Evolutionary conservation across 2,113 vertebrate genomes (phyloP).

Genomic region (Vicugna pacos): DNA sequence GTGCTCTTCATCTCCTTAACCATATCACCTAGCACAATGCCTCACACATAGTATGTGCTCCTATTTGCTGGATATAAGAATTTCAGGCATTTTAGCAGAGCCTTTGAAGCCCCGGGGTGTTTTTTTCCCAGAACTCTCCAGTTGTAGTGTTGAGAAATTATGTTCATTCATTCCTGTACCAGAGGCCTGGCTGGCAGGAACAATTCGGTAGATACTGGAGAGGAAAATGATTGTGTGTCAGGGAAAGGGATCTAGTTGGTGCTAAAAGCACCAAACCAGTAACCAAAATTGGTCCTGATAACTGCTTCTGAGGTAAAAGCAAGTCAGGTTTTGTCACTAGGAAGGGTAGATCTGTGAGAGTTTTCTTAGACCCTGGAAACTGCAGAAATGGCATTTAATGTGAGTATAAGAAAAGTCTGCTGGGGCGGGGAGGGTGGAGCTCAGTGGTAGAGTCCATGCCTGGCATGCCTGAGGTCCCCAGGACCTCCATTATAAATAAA

Average conservation of each 20-base stretch:
- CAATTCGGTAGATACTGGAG: not conserved
- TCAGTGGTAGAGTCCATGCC: no score
- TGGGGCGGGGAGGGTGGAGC: no score
- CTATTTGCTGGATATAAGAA: not conserved
- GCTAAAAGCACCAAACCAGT: not conserved
- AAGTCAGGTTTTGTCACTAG: not conserved
- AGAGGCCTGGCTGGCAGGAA: not conserved
- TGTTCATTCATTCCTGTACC: not conserved
- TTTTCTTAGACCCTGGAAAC: not conserved
- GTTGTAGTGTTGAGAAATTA: not conserved
- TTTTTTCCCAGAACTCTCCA: not conserved
- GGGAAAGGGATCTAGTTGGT: not conserved
- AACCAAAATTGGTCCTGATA: not conserved
- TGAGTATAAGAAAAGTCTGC: not conserved
- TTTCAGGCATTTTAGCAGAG: not conserved
- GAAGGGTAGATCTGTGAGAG: not conserved
- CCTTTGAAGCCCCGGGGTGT: not conserved
- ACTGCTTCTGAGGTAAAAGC: not conserved
- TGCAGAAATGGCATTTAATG: not conserved
- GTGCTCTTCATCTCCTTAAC: not conserved
- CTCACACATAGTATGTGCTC: not conserved
- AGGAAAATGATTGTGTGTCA: not conserved
- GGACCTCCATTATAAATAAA: no score
- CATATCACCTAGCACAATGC: not conserved
- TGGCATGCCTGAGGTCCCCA: no score